A percentile compares a stretch with the other conserved stretches of the same genome.
These are phyloP conservation scores for Brachypterus glaber DNA, from an alignment of 2,888 invertebrate species.

Conservation along the genomic window DNA sequence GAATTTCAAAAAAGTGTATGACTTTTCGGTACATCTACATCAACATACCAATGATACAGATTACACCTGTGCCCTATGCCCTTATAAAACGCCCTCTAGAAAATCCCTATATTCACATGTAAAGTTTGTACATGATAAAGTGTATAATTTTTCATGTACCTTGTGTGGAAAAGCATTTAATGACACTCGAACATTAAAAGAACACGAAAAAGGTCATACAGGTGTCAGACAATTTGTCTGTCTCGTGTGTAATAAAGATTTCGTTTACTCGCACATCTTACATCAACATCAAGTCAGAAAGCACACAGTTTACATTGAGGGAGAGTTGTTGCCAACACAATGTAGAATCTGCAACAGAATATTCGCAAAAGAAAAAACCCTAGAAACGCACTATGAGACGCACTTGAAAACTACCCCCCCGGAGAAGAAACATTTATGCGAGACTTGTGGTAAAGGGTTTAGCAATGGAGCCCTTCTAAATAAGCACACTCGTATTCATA, in stretches of 20 bases:
- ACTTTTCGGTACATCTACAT: conserved; percentile 30
- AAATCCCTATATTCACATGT: no score
- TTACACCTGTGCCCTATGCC: no score
- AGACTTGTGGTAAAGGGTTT: no score
- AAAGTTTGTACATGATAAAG: no score
- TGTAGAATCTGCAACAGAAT: conserved; percentile 31
- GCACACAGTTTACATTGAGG: conserved; percentile 33
- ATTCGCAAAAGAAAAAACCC: conserved; percentile 28
- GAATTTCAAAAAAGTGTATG: conserved; percentile 27
- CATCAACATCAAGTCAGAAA: conserved; percentile 29
- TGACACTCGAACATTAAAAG: conserved; percentile 38
- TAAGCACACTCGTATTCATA: no score
- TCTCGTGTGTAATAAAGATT: conserved; percentile 39
- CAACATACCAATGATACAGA: conserved; percentile 28
- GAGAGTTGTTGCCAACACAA: conserved; percentile 38
- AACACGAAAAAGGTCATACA: conserved; percentile 40
- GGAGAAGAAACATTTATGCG: no score
- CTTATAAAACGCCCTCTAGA: no score
- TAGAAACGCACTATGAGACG: no score
- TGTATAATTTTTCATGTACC: conserved; percentile 40
- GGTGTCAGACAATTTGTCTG: conserved; percentile 38
- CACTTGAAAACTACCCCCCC: no score
- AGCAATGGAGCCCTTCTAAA: no score
- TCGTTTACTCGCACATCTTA: conserved; percentile 32
- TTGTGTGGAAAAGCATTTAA: conserved; percentile 44